These are phyloP conservation scores for Ancistrus triradiatus DNA, from an alignment of 2,113 vertebrate species.

Conservation along the genomic window DNA sequence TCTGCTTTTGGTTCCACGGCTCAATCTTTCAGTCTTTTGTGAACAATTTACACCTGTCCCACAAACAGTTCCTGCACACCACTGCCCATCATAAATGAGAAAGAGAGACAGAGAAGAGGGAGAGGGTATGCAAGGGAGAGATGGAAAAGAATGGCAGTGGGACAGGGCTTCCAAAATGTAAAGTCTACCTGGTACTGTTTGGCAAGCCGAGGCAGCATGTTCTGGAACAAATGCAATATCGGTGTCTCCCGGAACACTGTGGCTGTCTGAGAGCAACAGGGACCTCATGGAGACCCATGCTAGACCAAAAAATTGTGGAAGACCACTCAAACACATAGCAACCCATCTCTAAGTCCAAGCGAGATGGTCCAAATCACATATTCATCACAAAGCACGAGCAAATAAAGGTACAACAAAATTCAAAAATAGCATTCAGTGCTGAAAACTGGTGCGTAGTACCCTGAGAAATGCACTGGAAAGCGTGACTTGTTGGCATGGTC, in stretches of 20 bases:
- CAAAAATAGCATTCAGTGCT: slow-evolving; percentile 7
- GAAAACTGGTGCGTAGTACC: slow-evolving; percentile 14
- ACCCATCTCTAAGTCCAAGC: slow-evolving; percentile 10
- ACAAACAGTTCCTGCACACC: slow-evolving; percentile 68
- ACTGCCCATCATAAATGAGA: slow-evolving; percentile 57
- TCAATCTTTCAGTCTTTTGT: slow-evolving; percentile 70
- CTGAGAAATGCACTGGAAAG: slow-evolving; percentile 17
- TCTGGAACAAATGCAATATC: slow-evolving; percentile 9
- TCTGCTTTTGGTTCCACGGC: slow-evolving; percentile 7
- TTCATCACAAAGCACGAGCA: neutral
- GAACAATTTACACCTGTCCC: slow-evolving; percentile 80
- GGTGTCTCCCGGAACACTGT: neutral
- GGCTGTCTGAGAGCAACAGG: neutral
- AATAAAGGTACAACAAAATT: slow-evolving; percentile 2
- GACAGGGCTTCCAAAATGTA: slow-evolving; percentile 44
- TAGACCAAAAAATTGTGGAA: neutral
- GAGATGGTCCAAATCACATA: neutral
- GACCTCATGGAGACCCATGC: slow-evolving; percentile 9
- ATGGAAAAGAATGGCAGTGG: slow-evolving; percentile 36
- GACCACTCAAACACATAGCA: slow-evolving; percentile 17
- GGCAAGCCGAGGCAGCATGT: neutral
- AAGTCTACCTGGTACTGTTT: slow-evolving; percentile 27
- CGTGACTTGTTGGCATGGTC: slow-evolving; percentile 63
- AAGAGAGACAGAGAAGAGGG: slow-evolving; percentile 48
- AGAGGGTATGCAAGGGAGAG: slow-evolving; percentile 47